A percentile compares a stretch with the other conserved stretches of the same genome.
Conservation (phyloP, 2,888 invertebrate genomes). For the Antitype chi region DNA sequence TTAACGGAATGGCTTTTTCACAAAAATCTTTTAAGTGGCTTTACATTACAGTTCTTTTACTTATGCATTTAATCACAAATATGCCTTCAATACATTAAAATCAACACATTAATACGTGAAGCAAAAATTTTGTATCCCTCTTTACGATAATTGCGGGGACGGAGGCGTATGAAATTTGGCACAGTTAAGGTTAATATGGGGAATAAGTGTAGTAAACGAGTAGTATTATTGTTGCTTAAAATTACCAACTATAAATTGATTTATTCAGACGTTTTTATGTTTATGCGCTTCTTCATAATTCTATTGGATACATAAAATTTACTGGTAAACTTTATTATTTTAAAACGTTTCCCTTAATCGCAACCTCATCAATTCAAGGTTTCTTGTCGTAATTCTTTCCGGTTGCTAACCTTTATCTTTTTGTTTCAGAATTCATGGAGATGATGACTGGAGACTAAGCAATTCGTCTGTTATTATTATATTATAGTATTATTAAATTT, state of each 20-base stretch:
- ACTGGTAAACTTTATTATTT: conserved; percentile 4
- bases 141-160: too few species aligned
- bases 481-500: conserved; percentile 80
- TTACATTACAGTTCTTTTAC: conserved; percentile 21
- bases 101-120: background rate
- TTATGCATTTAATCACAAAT: conserved; percentile 13
- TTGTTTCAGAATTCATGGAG: conserved; percentile 96
- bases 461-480: conserved; percentile 62
- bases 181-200: too few species aligned
- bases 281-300: background rate
- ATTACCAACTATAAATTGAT: conserved; percentile 17
- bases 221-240: too few species aligned
- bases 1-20: conserved; percentile 37
- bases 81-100: background rate
- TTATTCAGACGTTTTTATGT: background rate
- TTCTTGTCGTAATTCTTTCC: background rate
- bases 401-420: conserved; percentile 47
- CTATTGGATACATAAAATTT: background rate
- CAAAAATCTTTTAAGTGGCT: conserved; percentile 37
- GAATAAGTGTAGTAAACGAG: too few species aligned
- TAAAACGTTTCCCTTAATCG: background rate
- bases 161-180: too few species aligned
- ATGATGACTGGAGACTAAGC: conserved; percentile 97
- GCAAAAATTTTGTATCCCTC: too few species aligned
- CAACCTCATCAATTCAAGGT: background rate